phyloP scores from a whole-genome alignment of 2,797 vertebrate species.

The Bothrops alternatus region DNA sequence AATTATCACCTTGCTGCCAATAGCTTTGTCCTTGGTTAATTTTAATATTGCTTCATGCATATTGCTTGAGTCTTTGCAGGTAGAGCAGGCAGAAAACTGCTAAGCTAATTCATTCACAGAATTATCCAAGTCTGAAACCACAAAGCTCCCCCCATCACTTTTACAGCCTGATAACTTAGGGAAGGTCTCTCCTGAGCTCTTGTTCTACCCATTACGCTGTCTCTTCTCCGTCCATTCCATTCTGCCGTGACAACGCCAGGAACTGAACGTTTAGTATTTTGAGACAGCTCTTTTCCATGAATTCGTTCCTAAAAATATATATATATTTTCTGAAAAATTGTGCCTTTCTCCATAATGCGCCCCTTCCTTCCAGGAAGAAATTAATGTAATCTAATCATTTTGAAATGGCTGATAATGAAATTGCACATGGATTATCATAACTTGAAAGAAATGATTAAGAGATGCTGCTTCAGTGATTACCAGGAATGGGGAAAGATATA shows the following conservation, averaged over 20 bases:
- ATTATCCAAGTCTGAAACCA: background rate
- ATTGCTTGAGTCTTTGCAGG: background rate
- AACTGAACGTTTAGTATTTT: fast-evolving
- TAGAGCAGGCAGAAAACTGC: background rate
- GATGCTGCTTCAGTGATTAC: constrained; percentile 41
- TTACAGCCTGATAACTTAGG: background rate
- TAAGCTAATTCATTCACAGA: background rate
- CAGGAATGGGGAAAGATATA: background rate
- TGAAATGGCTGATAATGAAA: constrained; percentile 54
- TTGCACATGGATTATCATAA: constrained; percentile 40
- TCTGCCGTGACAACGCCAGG: background rate
- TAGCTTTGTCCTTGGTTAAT: background rate
- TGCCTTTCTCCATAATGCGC: constrained; percentile 19
- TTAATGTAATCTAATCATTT: constrained; percentile 36
- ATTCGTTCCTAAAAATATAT: background rate
- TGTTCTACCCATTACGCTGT: background rate
- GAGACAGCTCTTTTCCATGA: background rate
- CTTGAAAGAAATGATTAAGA: constrained; percentile 53
- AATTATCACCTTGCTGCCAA: constrained; percentile 10
- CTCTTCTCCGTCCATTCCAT: background rate
- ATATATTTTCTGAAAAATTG: constrained; percentile 34
- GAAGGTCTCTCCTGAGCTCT: background rate
- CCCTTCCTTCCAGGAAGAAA: constrained; percentile 4
- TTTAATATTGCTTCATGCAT: fast-evolving
- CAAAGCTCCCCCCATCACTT: background rate